Percentiles rank a stretch among this genome's conserved stretches.
Conservation (phyloP, 2,888 invertebrate genomes). For the Sesia apiformis region DNA sequence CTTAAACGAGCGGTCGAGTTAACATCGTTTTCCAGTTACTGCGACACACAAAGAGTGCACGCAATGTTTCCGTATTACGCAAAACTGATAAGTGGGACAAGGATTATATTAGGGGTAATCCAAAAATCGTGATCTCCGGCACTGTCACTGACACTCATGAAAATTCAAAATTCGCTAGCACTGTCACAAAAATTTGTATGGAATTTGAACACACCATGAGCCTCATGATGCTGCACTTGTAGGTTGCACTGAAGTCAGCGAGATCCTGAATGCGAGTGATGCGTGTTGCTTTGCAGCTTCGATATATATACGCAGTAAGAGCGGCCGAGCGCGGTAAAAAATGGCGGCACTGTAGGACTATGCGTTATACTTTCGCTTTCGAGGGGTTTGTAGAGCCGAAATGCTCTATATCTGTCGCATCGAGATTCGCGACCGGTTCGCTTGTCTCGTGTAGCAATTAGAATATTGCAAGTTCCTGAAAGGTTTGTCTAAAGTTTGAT, state of each 20-base stretch:
- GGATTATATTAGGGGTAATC: conserved; percentile 21
- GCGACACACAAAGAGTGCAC: conserved; percentile 30
- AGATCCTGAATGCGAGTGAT: conserved; percentile 74
- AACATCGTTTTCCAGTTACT: conserved; percentile 18
- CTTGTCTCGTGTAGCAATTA: not conserved
- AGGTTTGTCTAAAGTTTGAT: not conserved
- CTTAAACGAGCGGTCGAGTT: conserved; percentile 35
- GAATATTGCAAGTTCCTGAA: not conserved
- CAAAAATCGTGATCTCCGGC: conserved; percentile 13
- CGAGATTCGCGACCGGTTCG: not conserved
- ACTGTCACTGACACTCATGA: conserved; percentile 3
- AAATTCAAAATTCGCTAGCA: conserved; percentile 1
- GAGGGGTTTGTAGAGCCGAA: conserved; percentile 52
- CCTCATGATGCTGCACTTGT: conserved; percentile 70
- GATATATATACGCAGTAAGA: conserved; percentile 68
- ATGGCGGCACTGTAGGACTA: conserved; percentile 59
- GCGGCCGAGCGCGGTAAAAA: conserved; percentile 68
- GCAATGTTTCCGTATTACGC: conserved; percentile 48
- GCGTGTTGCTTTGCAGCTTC: conserved; percentile 52
- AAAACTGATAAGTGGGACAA: conserved; percentile 31
- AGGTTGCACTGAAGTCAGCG: conserved; percentile 73
- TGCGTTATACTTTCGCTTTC: conserved; percentile 71
- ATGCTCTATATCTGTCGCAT: conserved; percentile 45
- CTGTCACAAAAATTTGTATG: conserved; percentile 15
- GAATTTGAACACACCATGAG: conserved; percentile 60